Base-by-base conservation (phyloP, 2,797 vertebrate species). In the Lindbergichthys nudifrons region DNA sequence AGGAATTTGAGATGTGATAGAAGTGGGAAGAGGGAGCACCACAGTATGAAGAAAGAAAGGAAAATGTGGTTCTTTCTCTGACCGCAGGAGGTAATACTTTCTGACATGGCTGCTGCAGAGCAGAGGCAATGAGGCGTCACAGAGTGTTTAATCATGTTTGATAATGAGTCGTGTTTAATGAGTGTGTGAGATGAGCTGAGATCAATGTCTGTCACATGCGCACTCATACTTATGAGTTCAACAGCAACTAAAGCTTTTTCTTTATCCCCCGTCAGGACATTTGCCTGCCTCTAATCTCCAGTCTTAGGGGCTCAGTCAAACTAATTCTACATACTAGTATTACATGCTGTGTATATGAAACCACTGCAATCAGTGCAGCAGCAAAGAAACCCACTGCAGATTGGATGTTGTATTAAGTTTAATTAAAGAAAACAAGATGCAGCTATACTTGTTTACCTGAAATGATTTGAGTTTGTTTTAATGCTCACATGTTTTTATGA, bases 21-120 rank as follows among this genome's bases (percentile, higher is more conserved):
- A 50, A 23, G 15, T 15, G 61, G 43, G 21, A 53, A 47, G 12
- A 10, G 3, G n/a, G 50, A 36, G 32, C 50, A 45, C 1, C 48
- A 61, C 21, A 42, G 13, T 30, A 61, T 23, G 14, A 18, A 48
- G 61, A 42, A 16, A 73, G 46, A 50, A 16, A 61, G 39, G 59
- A 65, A n/a, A 60, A 36, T 26, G 26, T 26, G 26, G 3, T 26
- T 53, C 41, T 60, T 45, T 71, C 60, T 51, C 16, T 66, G 56
- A 56, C 18, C 46, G 8, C 43, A 32, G 26, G 51, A 63, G 41
- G 68, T 67, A 58, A 75, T 80, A 63, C 72, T n/a, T 32, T n/a
- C 39, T 53, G 46, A 57, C 66, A 57, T 50, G 15, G 39, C 43
- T 12, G 10, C 64, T 46, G 50, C 56, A 39, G 60, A 80, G 50